Evolutionary conservation across 2,113 vertebrate genomes (phyloP), one percentile per base, ranked within the genome.

Genomic region (Nothobranchius furzeri): DNA sequence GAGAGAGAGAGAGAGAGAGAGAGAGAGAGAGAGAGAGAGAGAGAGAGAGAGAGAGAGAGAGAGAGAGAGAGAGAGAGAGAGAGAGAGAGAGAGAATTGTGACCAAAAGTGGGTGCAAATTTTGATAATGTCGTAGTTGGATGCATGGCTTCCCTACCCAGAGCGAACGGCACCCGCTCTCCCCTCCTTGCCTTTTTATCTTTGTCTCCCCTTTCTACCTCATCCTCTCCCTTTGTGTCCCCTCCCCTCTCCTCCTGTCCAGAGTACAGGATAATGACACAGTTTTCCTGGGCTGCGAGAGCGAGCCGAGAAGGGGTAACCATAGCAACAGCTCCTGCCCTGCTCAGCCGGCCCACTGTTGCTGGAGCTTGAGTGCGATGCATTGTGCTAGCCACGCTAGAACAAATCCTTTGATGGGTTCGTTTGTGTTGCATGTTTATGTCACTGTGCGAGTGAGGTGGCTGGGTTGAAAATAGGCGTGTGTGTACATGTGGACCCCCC

Each of bases 301-400:
- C n/a, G 84, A 91, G 82, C 84, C 43, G 78, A 90, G 88, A 88
- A 85, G 85, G 51, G 81, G 93, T 94, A 88, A 85, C 92, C 92
- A 93, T 93, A 70, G 92, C 90, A 93, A 94, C 92, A 89, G 89
- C 91, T 92, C 89, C 85, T 86, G 90, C 92, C 92, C 91, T 92
- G 90, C 78, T 84, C 74, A 73, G 81, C 82, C 84, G 67, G 77
- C 72, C 88, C 87, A 64, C 66, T 67, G 67, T 57, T 85, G 84
- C 75, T 49, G 53, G 79, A 85, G 81, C 70, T 71, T 78, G 69
- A 85, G 73, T 75, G 84, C 75, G 70, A 47, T 69, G 82, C 84
- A 82, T 84, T 82, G 88, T 75, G 69, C 69, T 82, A 84, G 75
- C 77, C 85, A 70, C 35, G 59, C 60, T 82, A 89, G 88, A 74